Percentiles rank a stretch among this genome's conserved stretches.
Conservation (phyloP, 2,888 invertebrate species). For the Trissonchulus sp. region DNA sequence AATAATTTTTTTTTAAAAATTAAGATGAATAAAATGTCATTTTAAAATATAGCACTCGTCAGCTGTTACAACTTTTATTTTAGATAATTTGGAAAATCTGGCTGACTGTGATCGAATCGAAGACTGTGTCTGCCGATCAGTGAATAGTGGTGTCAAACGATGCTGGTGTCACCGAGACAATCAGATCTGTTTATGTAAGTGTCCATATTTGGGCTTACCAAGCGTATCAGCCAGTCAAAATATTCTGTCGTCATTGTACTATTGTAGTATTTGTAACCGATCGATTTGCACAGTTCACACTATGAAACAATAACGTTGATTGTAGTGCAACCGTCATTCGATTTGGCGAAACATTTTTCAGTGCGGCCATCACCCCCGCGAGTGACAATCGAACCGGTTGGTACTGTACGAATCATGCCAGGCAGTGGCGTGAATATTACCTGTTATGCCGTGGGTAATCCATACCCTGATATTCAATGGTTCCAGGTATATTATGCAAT, state of each 20-base stretch:
- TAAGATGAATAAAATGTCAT: no score
- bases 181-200: neutral
- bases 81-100: neutral
- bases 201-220: neutral
- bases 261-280: no score
- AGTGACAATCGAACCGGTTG: slow-evolving; percentile 8
- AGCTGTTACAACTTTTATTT: no score
- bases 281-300: no score
- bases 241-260: no score
- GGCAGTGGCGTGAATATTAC: slow-evolving; percentile 12
- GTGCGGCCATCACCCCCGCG: neutral
- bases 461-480: slow-evolving; percentile 21
- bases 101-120: neutral
- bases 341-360: slow-evolving; percentile 9
- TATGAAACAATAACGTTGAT: no score
- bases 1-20: no score
- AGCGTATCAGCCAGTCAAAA: neutral
- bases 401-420: neutral
- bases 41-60: no score
- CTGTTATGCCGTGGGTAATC: slow-evolving; percentile 24
- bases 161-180: neutral
- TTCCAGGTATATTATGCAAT: slow-evolving; percentile 13
- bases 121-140: neutral
- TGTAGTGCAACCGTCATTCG: no score
- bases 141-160: neutral